Percentiles rank a stretch among this genome's conserved stretches.
phyloP scores from a whole-genome alignment of 1,140 invertebrate species.

The Branchinecta lynchi region DNA sequence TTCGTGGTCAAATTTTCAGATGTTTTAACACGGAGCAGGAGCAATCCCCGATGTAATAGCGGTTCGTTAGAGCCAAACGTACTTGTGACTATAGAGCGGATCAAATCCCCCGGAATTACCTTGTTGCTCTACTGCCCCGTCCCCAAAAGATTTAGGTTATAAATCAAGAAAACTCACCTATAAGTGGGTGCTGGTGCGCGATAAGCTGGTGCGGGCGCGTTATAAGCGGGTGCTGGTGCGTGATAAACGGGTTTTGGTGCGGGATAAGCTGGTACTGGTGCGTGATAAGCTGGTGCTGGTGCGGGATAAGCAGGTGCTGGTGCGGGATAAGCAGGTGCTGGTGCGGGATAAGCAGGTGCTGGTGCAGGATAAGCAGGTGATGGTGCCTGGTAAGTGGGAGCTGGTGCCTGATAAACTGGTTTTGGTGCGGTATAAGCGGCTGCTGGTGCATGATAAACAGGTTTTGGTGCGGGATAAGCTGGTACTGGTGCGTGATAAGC shows the following conservation, averaged over 20 bases:
- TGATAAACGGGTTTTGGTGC: slow-evolving; percentile 18
- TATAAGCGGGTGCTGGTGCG: slow-evolving; percentile 16
- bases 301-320: slow-evolving; percentile 4
- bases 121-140: background rate
- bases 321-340: background rate
- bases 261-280: slow-evolving; percentile 12
- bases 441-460: slow-evolving; percentile 17
- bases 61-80: too few species aligned
- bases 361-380: slow-evolving; percentile 7
- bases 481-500: slow-evolving; percentile 13
- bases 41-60: too few species aligned
- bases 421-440: slow-evolving; percentile 7
- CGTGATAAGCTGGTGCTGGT: slow-evolving; percentile 12
- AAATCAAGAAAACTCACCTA: too few species aligned
- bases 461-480: slow-evolving; percentile 15
- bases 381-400: slow-evolving; percentile 15
- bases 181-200: background rate
- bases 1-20: too few species aligned
- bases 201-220: slow-evolving; percentile 1
- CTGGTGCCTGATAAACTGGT: background rate
- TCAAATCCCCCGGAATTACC: too few species aligned
- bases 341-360: slow-evolving; percentile 3
- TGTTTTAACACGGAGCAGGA: too few species aligned
- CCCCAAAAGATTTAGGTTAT: background rate
- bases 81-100: too few species aligned